Evolutionary conservation across 2,888 invertebrate genomes (phyloP).

Genomic region (Dinocampus coccinellae): DNA sequence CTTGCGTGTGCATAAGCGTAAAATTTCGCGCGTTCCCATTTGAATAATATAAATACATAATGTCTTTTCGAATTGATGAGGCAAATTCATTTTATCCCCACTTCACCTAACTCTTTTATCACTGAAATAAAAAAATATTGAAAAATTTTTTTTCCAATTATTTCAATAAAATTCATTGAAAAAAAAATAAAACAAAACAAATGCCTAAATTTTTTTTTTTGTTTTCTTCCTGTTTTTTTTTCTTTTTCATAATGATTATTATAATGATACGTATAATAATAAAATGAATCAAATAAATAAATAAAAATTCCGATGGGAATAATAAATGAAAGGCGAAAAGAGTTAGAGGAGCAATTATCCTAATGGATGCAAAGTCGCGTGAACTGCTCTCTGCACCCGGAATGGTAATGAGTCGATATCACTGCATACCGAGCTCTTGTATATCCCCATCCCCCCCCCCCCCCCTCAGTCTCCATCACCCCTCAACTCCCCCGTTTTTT

Average conservation of each 20-base stretch:
- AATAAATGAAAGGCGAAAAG: conserved; percentile 49
- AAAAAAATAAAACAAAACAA: too few species aligned
- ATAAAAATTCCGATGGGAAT: conserved; percentile 14
- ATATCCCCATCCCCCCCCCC: conserved; percentile 47
- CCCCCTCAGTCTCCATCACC: conserved; percentile 1
- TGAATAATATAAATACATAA: conserved; percentile 31
- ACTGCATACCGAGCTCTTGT: conserved; percentile 68
- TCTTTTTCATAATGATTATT: background rate
- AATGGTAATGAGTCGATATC: conserved; percentile 70
- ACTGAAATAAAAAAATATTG: too few species aligned
- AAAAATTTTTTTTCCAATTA: too few species aligned
- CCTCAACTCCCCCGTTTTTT: conserved; percentile 9
- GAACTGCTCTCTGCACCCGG: conserved; percentile 62
- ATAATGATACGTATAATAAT: background rate
- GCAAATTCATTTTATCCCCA: background rate
- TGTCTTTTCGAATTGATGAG: background rate
- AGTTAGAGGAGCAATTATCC: conserved; percentile 68
- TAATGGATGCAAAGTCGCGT: conserved; percentile 69
- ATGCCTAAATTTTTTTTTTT: too few species aligned
- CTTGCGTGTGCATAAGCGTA: conserved; percentile 28
- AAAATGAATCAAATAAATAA: conserved; percentile 6
- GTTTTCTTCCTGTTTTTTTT: background rate
- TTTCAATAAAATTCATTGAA: too few species aligned
- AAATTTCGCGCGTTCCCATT: conserved; percentile 32
- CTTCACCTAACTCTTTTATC: background rate